A percentile compares a stretch with the other conserved stretches of the same genome.
These are phyloP conservation scores for Magallana ariakensis DNA, from an alignment of 1,140 invertebrate genomes.

Conservation along the genomic window DNA sequence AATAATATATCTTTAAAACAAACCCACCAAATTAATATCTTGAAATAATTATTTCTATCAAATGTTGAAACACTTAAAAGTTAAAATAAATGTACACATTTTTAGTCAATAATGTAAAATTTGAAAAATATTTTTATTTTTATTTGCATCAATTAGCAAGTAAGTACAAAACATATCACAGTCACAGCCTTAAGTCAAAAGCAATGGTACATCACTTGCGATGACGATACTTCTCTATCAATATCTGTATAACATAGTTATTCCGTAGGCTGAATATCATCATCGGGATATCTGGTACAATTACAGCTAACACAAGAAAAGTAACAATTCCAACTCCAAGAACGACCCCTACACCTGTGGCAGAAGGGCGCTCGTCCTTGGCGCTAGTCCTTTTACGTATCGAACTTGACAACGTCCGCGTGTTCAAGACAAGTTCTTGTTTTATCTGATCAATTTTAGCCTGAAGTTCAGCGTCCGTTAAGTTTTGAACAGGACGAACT, in stretches of 20 bases:
- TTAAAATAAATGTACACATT: no score
- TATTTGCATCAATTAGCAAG: no score
- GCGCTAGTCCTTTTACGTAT: slow-evolving; percentile 23
- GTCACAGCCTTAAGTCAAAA: neutral
- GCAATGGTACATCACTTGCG: neutral
- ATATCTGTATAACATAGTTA: neutral
- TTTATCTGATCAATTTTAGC: slow-evolving; percentile 9
- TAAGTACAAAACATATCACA: neutral
- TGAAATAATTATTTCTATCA: no score
- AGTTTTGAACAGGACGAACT: neutral
- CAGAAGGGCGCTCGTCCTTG: slow-evolving; percentile 15
- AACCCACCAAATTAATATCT: no score
- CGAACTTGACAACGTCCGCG: neutral
- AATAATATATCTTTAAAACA: no score
- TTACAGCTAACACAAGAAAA: neutral
- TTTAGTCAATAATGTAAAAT: no score
- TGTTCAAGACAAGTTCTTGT: slow-evolving; percentile 17
- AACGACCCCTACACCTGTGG: neutral
- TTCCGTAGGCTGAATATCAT: neutral
- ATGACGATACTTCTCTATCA: neutral
- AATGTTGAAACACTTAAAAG: no score
- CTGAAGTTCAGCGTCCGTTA: neutral
- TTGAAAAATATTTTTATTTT: no score
- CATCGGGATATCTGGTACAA: neutral
- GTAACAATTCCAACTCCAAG: neutral